These are phyloP conservation scores for Drosophila orena DNA, from an alignment of 1,140 invertebrate species.

Conservation along the genomic window DNA sequence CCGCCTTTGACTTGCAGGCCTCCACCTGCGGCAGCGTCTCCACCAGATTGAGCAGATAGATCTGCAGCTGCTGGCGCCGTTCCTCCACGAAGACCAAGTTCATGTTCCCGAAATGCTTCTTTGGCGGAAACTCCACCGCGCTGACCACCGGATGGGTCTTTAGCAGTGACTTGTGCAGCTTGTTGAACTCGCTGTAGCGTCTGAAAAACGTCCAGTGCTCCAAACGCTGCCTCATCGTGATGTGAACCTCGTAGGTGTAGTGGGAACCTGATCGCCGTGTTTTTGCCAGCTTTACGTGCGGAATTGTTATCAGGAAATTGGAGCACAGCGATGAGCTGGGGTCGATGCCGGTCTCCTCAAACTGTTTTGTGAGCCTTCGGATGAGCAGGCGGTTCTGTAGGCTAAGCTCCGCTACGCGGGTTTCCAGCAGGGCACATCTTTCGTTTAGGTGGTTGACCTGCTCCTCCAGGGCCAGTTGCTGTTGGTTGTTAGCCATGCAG, in stretches of 20 bases:
- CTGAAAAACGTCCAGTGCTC: constrained; percentile 96
- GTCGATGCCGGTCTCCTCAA: constrained; percentile 74
- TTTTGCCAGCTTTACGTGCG: constrained; percentile 71
- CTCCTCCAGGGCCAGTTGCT: constrained; percentile 59
- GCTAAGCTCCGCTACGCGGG: constrained; percentile 71
- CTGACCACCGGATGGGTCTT: constrained; percentile 90
- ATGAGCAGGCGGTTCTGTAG: constrained; percentile 73
- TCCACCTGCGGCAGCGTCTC: constrained; percentile 89
- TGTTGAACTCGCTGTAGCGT: constrained; percentile 93
- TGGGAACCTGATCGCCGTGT: constrained; percentile 50
- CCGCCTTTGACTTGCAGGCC: constrained; percentile 85
- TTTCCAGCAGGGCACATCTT: constrained; percentile 73
- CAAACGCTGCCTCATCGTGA: constrained; percentile 86
- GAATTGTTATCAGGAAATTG: constrained; percentile 84
- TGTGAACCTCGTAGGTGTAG: constrained; percentile 78
- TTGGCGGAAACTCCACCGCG: constrained; percentile 94
- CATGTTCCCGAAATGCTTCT: constrained; percentile 95
- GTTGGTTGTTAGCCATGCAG: constrained; percentile 21
- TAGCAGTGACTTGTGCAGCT: constrained; percentile 90
- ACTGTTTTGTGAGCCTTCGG: constrained; percentile 71
- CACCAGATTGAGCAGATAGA: constrained; percentile 90
- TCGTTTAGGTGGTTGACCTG: constrained; percentile 62
- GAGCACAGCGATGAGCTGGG: constrained; percentile 69
- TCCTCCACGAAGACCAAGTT: constrained; percentile 92
- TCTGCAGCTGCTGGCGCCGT: constrained; percentile 90